Conservation (phyloP, 2,113 vertebrate species). For the Mormyrus lacerda region DNA sequence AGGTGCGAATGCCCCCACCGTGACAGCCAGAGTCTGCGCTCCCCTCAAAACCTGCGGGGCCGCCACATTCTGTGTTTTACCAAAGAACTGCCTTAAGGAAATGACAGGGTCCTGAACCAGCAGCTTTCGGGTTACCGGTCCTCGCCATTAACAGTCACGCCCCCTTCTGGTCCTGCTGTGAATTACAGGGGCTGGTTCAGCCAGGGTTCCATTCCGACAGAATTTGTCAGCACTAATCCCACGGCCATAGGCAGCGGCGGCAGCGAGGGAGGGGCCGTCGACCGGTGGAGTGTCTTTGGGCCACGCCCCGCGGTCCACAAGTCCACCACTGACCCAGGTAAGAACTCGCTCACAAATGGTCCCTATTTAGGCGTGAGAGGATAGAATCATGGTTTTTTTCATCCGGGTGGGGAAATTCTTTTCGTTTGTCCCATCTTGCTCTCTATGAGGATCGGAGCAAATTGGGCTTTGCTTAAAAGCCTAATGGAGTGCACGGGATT, state of each 20-base stretch:
- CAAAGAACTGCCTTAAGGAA: background rate
- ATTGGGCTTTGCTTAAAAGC: background rate
- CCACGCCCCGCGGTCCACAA: slow-evolving; percentile 73
- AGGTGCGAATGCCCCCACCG: slow-evolving; percentile 56
- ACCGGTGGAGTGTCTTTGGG: slow-evolving; percentile 85
- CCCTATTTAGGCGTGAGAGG: background rate
- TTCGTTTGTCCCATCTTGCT: background rate
- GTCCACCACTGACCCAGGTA: slow-evolving; percentile 75
- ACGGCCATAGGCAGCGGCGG: slow-evolving; percentile 49
- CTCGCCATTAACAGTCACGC: background rate
- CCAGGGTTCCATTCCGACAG: slow-evolving; percentile 51
- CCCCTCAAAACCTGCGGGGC: background rate
- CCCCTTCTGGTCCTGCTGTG: background rate
- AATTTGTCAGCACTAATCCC: slow-evolving; percentile 52
- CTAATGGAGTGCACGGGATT: background rate
- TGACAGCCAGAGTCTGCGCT: background rate
- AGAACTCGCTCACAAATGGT: slow-evolving; percentile 20
- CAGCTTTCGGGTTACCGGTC: background rate
- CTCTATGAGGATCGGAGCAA: background rate
- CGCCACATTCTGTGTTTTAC: background rate
- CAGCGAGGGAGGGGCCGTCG: slow-evolving; percentile 48
- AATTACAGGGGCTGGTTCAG: slow-evolving; percentile 18
- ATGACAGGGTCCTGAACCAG: background rate
- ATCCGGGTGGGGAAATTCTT: background rate
- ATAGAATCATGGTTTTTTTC: background rate